phyloP scores from a whole-genome alignment of 2,888 invertebrate species.

The Volucella bombylans region DNA sequence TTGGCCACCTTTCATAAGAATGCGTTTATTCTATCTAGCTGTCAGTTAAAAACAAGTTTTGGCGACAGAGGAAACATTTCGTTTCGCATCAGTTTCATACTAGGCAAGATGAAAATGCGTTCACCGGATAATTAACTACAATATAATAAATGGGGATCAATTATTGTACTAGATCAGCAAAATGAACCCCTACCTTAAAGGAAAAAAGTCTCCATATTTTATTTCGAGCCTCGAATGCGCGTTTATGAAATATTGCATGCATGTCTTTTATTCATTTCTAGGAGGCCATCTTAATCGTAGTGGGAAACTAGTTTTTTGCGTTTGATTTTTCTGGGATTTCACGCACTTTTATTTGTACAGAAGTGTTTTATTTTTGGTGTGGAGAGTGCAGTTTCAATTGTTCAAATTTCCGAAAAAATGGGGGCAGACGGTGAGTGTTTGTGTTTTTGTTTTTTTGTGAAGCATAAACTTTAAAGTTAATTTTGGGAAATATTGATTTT shows the following conservation, averaged over 20 bases:
- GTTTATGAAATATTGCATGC: conserved; percentile 6
- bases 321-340: not conserved
- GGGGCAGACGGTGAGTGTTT: conserved; percentile 65
- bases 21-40: too few relatives aligned
- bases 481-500: conserved; percentile 27
- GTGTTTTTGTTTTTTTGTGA: not conserved
- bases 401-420: conserved; percentile 18
- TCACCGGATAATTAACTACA: not conserved
- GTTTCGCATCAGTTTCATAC: too few relatives aligned
- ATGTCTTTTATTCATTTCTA: conserved; percentile 21
- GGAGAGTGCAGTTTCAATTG: not conserved
- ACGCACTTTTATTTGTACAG: not conserved
- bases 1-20: too few relatives aligned
- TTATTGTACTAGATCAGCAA: not conserved
- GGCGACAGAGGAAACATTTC: too few relatives aligned
- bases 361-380: not conserved
- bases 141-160: not conserved
- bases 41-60: too few relatives aligned
- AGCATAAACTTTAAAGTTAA: not conserved
- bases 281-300: conserved; percentile 43
- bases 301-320: conserved; percentile 7
- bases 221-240: conserved; percentile 26
- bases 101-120: too few relatives aligned
- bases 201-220: not conserved
- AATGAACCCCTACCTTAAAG: not conserved